phyloP scores from a whole-genome alignment of 2,797 vertebrate species.

The Vultur gryphus region DNA sequence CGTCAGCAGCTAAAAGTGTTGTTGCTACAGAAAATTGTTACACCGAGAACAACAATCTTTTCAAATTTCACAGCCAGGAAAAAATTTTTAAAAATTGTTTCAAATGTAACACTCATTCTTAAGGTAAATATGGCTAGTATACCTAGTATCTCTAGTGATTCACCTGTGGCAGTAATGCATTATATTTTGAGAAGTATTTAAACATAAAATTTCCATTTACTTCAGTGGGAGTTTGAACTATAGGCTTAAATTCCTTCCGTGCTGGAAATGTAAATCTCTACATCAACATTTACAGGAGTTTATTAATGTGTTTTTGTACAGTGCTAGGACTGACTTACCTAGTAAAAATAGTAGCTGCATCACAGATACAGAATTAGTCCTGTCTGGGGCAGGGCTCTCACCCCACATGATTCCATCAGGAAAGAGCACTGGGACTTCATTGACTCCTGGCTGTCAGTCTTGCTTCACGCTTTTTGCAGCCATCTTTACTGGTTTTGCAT shows the following conservation, averaged over 20 bases:
- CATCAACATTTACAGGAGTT: background rate
- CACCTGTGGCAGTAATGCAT: background rate
- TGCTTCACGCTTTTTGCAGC: background rate
- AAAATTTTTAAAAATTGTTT: background rate
- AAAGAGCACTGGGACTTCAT: background rate
- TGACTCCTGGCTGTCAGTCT: background rate
- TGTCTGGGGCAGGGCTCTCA: background rate
- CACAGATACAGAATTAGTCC: background rate
- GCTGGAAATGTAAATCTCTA: background rate
- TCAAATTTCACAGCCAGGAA: background rate
- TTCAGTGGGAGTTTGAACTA: background rate
- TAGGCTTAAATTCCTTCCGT: background rate
- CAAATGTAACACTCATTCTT: background rate
- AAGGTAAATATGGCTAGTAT: background rate
- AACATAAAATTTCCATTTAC: background rate
- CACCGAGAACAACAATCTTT: background rate
- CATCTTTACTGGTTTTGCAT: background rate
- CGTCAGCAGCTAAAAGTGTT: background rate
- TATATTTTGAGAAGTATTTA: background rate
- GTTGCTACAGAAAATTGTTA: background rate
- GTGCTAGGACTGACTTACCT: background rate
- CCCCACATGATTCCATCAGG: background rate
- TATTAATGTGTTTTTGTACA: background rate
- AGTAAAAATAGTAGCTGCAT: background rate
- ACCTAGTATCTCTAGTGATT: background rate